These are phyloP conservation scores for Tenthredo notha DNA, from an alignment of 2,888 invertebrate species.

Conservation along the genomic window DNA sequence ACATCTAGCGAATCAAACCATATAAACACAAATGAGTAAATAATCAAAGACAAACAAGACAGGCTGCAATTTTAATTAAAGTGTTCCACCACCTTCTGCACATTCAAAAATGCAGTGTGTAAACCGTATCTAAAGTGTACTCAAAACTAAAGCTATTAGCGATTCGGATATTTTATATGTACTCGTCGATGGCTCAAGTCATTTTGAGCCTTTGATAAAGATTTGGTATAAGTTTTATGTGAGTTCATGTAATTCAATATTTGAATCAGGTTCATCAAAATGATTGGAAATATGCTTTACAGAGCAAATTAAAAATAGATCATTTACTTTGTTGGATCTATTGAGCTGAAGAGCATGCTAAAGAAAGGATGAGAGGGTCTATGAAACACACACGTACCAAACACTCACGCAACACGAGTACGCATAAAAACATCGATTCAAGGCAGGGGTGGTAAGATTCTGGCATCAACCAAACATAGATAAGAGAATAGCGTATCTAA, in stretches of 20 bases:
- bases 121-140: slow-evolving; percentile 14
- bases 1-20: slow-evolving; percentile 49
- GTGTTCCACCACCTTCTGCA: slow-evolving; percentile 40
- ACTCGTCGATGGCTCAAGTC: slow-evolving; percentile 14
- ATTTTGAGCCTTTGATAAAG: background rate
- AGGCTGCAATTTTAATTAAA: slow-evolving; percentile 37
- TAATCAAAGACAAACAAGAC: slow-evolving; percentile 34
- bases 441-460: slow-evolving; percentile 50
- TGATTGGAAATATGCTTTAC: background rate
- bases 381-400: slow-evolving; percentile 60
- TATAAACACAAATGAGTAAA: slow-evolving; percentile 29
- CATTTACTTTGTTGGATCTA: slow-evolving; percentile 23
- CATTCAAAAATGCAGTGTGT: slow-evolving; percentile 11
- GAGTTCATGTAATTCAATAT: background rate
- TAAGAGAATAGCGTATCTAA: background rate
- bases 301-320: slow-evolving; percentile 40
- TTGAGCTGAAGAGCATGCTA: slow-evolving; percentile 63
- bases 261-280: background rate
- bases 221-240: slow-evolving; percentile 10
- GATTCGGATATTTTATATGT: slow-evolving; percentile 40
- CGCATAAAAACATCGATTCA: slow-evolving; percentile 52
- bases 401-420: slow-evolving; percentile 59
- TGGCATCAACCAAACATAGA: slow-evolving; percentile 29
- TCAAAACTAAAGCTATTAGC: slow-evolving; percentile 20
- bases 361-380: slow-evolving; percentile 58